phyloP scores from a whole-genome alignment of 2,888 invertebrate species.

The Thumatha senex region DNA sequence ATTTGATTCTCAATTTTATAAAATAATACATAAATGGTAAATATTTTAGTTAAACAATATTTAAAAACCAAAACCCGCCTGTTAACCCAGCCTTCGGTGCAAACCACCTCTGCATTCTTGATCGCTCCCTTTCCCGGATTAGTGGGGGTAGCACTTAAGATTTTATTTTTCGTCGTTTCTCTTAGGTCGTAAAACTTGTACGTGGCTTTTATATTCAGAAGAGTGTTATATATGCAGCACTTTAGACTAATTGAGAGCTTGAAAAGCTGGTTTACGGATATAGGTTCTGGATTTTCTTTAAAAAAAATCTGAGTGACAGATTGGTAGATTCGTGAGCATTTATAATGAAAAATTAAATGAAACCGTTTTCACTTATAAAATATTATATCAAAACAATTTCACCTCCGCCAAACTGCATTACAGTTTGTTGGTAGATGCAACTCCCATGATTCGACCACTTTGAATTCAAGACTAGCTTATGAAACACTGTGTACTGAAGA shows the following conservation, averaged over 20 bases:
- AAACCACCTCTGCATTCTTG: conserved; percentile 45
- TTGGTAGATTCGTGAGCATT: too few species aligned
- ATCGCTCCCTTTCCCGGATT: conserved; percentile 58
- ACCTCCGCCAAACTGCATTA: too few species aligned
- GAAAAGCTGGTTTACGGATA: neutral
- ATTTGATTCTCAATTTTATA: too few species aligned
- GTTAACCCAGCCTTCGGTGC: conserved; percentile 10
- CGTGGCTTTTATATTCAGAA: conserved; percentile 50
- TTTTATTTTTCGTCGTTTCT: conserved; percentile 62
- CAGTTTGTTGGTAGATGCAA: too few species aligned
- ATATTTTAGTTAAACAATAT: neutral
- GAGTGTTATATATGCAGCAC: conserved; percentile 15
- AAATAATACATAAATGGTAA: neutral
- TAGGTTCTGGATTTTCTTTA: neutral
- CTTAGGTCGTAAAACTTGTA: conserved; percentile 54
- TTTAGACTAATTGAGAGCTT: neutral
- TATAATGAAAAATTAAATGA: too few species aligned
- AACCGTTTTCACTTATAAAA: too few species aligned
- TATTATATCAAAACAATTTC: too few species aligned
- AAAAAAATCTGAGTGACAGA: too few species aligned
- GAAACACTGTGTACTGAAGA: too few species aligned
- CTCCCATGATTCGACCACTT: too few species aligned
- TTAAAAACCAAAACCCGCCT: neutral
- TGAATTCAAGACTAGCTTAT: too few species aligned
- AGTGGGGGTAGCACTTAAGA: conserved; percentile 64